phyloP scores from a whole-genome alignment of 1,140 invertebrate genomes.

The Anastrepha ludens region DNA sequence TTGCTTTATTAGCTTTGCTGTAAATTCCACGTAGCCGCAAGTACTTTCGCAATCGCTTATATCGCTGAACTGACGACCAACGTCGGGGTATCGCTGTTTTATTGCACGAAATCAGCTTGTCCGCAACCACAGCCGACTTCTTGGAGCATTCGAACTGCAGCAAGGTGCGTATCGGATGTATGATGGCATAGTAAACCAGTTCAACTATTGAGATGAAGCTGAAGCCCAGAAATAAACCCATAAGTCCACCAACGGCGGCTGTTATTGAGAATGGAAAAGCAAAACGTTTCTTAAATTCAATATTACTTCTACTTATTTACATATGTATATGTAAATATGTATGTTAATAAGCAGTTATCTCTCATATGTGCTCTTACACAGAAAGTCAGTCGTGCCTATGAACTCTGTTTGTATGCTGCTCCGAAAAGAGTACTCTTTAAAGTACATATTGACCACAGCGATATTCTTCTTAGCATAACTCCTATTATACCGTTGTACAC shows the following conservation, averaged over 20 bases:
- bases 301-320: no score
- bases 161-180: conserved; percentile 77
- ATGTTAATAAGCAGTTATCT: no score
- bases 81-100: not conserved
- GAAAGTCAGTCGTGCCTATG: conserved; percentile 84
- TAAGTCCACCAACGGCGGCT: conserved; percentile 85
- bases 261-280: conserved; percentile 61
- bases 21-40: conserved; percentile 2
- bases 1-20: not conserved
- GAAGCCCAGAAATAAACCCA: conserved; percentile 88
- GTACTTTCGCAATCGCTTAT: conserved; percentile 27
- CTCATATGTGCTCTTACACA: conserved; percentile 78
- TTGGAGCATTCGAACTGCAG: conserved; percentile 6
- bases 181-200: conserved; percentile 81
- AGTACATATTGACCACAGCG: conserved; percentile 84
- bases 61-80: not conserved
- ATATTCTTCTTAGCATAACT: conserved; percentile 83
- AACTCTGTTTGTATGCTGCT: conserved; percentile 83
- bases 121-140: not conserved
- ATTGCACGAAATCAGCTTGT: not conserved
- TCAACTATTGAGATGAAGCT: conserved; percentile 86
- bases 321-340: not conserved
- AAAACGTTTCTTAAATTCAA: not conserved
- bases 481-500: conserved; percentile 77
- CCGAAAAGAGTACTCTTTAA: conserved; percentile 81